phyloP scores from a whole-genome alignment of 2,888 invertebrate genomes.

The Apotomis capreana region DNA sequence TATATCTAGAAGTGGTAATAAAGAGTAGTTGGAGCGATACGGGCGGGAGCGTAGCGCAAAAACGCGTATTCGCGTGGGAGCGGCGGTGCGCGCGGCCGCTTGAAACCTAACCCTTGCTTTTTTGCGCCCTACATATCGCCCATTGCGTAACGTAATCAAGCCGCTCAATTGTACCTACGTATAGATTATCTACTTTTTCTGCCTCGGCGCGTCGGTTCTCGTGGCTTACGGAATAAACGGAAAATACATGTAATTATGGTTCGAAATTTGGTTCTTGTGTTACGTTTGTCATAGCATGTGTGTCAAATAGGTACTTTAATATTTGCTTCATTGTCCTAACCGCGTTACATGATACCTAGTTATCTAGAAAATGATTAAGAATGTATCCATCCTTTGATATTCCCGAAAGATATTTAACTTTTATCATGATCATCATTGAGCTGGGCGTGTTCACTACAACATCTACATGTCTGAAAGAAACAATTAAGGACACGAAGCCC shows the following conservation, averaged over 20 bases:
- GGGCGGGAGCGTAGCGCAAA: not conserved
- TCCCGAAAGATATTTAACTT: not conserved
- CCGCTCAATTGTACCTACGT: slow-evolving; percentile 12
- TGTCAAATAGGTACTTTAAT: not conserved
- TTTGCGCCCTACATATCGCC: slow-evolving; percentile 32
- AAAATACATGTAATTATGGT: slow-evolving; percentile 7
- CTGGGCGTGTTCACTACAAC: not conserved
- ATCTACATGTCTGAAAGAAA: not conserved
- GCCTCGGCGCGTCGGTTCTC: slow-evolving; percentile 16
- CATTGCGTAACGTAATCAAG: slow-evolving; percentile 30
- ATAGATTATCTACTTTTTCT: slow-evolving; percentile 30
- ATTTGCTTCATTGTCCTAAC: not conserved
- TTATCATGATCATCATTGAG: not conserved
- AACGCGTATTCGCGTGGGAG: slow-evolving; percentile 9
- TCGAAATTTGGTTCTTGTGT: not conserved
- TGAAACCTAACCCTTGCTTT: slow-evolving; percentile 36
- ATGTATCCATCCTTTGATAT: too few relatives aligned
- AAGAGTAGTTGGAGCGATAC: not conserved
- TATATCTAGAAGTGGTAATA: too few relatives aligned
- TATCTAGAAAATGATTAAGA: too few relatives aligned
- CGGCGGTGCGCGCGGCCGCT: not conserved
- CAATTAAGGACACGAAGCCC: slow-evolving; percentile 3
- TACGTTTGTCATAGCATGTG: not conserved
- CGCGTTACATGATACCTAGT: too few relatives aligned
- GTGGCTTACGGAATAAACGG: slow-evolving; percentile 21